Evolutionary conservation across 2,113 vertebrate genomes (phyloP).

Genomic region (Phaethornis superciliosus): DNA sequence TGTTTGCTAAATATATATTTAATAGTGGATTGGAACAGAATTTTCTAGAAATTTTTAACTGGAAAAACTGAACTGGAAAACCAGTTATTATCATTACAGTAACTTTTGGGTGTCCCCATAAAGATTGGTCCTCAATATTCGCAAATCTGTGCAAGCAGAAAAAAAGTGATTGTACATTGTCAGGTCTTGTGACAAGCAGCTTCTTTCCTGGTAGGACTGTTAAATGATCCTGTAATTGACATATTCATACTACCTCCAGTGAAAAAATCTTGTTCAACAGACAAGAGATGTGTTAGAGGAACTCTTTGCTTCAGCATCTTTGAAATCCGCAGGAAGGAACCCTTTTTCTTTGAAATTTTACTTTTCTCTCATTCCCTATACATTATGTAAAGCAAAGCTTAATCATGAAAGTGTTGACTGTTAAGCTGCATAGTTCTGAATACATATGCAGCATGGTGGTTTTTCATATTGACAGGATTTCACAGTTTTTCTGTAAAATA

Average conservation of each 20-base stretch:
- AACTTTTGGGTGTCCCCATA: not conserved
- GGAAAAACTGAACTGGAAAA: not conserved
- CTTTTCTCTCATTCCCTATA: not conserved
- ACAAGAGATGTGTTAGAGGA: not conserved
- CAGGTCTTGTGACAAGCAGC: not conserved
- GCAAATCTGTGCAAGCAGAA: not conserved
- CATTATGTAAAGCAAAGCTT: constrained; percentile 28
- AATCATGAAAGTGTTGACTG: constrained; percentile 19
- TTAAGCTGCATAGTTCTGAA: not conserved
- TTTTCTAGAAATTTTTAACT: not conserved
- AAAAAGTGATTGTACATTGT: not conserved
- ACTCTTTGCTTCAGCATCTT: constrained; percentile 14
- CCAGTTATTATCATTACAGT: not conserved
- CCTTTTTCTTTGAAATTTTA: constrained; percentile 5
- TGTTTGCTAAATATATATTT: not conserved
- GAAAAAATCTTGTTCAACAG: not conserved
- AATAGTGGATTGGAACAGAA: not conserved
- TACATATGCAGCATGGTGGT: not conserved
- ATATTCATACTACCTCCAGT: not conserved
- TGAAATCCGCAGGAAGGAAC: constrained; percentile 24
- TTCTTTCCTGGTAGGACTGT: not conserved
- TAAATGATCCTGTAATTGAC: constrained; percentile 16
- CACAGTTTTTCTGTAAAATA: not conserved
- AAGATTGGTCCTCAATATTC: not conserved
- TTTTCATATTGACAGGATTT: not conserved